Evolutionary conservation across 2,113 vertebrate genomes (phyloP).

Genomic region (Cyprinodon tularosa): DNA sequence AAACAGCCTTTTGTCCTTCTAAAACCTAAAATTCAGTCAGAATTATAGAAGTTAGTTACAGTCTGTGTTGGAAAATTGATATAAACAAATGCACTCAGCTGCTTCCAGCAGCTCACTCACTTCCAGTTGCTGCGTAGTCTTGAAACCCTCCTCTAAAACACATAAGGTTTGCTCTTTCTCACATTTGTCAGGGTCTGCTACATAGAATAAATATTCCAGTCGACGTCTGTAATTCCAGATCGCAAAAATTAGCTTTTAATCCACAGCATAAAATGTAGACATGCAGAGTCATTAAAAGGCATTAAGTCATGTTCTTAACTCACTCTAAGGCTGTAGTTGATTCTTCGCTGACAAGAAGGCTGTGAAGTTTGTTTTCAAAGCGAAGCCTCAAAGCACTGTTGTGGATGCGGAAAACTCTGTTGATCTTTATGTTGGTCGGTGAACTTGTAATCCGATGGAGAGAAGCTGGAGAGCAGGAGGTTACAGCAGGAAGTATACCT

Average conservation of each 20-base stretch:
- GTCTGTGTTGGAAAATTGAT: not conserved
- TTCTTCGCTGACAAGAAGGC: slow-evolving; percentile 72
- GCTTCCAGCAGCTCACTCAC: slow-evolving; percentile 53
- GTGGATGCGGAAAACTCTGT: slow-evolving; percentile 81
- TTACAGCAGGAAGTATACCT: slow-evolving; percentile 86
- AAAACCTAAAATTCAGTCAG: slow-evolving; percentile 55
- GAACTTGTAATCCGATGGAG: slow-evolving; percentile 80
- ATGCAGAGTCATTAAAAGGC: not conserved
- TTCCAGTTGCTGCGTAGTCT: slow-evolving; percentile 65
- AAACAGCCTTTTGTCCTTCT: slow-evolving; percentile 72
- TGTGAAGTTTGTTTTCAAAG: slow-evolving; percentile 85
- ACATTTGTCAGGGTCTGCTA: slow-evolving; percentile 74
- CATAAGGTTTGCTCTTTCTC: slow-evolving; percentile 80
- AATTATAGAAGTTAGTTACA: not conserved
- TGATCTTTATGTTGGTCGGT: slow-evolving; percentile 80
- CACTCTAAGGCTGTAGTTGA: slow-evolving; percentile 60
- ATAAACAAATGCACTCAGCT: not conserved
- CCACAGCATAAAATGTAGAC: not conserved
- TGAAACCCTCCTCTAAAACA: slow-evolving; percentile 84
- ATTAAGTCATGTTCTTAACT: slow-evolving; percentile 42
- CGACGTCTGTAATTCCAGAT: slow-evolving; percentile 78
- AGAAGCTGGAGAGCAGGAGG: slow-evolving; percentile 83
- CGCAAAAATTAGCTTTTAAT: not conserved
- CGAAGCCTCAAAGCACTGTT: slow-evolving; percentile 83
- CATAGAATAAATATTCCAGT: slow-evolving; percentile 85